These are phyloP conservation scores for Neotoxoptera formosana DNA, from an alignment of 1,140 invertebrate genomes.

Conservation along the genomic window DNA sequence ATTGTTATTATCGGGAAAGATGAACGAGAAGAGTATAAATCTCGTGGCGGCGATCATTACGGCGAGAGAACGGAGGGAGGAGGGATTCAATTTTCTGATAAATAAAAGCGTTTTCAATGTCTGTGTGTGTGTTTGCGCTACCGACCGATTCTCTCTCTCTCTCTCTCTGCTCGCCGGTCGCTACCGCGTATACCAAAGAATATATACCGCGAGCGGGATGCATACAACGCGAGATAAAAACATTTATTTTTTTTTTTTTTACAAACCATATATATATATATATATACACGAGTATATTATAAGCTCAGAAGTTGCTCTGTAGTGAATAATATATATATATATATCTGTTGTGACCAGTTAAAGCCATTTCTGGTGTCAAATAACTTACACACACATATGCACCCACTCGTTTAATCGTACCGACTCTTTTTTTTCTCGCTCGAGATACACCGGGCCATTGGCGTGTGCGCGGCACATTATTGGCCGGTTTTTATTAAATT, in stretches of 20 bases:
- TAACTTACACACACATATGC: background rate
- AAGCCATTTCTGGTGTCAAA: conserved; percentile 16
- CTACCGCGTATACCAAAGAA: background rate
- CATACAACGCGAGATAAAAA: background rate
- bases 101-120: conserved; percentile 51
- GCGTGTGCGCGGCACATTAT: background rate
- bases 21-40: conserved; percentile 18
- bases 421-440: background rate
- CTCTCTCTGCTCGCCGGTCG: background rate
- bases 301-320: background rate
- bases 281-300: background rate
- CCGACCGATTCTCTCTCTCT: background rate
- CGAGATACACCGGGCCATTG: background rate
- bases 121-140: background rate
- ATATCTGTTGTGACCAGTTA: background rate
- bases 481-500: background rate
- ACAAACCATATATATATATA: background rate
- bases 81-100: conserved; percentile 57
- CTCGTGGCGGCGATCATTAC: background rate
- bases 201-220: background rate
- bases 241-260: background rate
- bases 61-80: background rate
- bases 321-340: background rate
- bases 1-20: conserved; percentile 22
- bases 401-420: background rate